Evolutionary conservation across 2,888 invertebrate species (phyloP).

Genomic region (Platycheirus rosarum): DNA sequence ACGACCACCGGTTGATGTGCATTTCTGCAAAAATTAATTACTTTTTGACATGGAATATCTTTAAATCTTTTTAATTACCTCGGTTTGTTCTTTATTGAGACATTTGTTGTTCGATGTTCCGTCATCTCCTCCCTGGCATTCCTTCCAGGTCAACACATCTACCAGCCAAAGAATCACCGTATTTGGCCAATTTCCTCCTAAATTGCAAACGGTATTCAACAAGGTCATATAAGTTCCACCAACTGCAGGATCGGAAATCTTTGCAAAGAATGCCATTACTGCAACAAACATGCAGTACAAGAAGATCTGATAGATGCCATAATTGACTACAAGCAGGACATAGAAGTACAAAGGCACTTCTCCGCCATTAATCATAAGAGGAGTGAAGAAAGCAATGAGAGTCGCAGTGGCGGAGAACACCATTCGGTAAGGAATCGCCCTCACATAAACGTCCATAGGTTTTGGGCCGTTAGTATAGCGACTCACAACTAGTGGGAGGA

Average conservation of each 20-base stretch:
- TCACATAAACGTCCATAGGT: conserved; percentile 94
- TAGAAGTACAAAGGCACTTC: conserved; percentile 90
- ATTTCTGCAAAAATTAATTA: conserved; percentile 84
- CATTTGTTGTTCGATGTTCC: conserved; percentile 84
- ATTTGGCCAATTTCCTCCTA: conserved; percentile 99
- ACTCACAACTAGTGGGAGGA: conserved; percentile 91
- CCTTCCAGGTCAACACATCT: conserved; percentile 92
- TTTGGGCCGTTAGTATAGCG: conserved; percentile 93
- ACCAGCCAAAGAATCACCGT: conserved; percentile 96
- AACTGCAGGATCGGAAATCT: conserved; percentile 97
- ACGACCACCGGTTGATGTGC: conserved; percentile 86
- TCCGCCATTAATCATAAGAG: conserved; percentile 85
- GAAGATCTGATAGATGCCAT: conserved; percentile 96
- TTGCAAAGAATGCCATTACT: conserved; percentile 98
- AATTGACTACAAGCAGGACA: conserved; percentile 88
- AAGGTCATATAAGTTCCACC: conserved; percentile 99
- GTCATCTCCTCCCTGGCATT: conserved; percentile 84
- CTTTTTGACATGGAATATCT: background rate
- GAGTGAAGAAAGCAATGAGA: conserved; percentile 92
- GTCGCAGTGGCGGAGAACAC: conserved; percentile 93
- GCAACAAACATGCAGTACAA: conserved; percentile 98
- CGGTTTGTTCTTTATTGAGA: conserved; percentile 85
- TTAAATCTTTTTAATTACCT: conserved; percentile 83
- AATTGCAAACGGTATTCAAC: conserved; percentile 96
- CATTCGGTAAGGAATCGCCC: conserved; percentile 94